Evolutionary conservation across 2,888 invertebrate species (phyloP).

Genomic region (Campoletis raptor): DNA sequence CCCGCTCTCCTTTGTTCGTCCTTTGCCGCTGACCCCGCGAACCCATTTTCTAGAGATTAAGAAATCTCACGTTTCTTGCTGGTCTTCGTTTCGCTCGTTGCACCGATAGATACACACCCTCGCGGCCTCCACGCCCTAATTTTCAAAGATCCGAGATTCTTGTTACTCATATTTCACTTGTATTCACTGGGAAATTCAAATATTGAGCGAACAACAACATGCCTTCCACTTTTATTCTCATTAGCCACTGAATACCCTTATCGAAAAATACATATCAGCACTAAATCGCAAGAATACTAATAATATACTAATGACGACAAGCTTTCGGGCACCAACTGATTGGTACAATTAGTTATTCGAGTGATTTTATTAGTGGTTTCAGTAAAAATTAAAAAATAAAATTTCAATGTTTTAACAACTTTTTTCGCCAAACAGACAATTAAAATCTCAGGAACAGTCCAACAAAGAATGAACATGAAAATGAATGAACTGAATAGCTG

Average conservation of each 20-base stretch:
- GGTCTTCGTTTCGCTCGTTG: constrained; percentile 44
- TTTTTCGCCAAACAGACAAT: no score
- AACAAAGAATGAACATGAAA: no score
- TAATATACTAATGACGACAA: no score
- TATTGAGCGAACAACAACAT: not conserved
- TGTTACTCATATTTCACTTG: constrained; percentile 25
- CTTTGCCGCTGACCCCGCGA: constrained; percentile 36
- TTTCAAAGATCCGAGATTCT: constrained; percentile 55
- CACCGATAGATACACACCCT: constrained; percentile 14
- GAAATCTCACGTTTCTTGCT: constrained; percentile 66
- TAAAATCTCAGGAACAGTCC: no score
- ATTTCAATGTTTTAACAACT: no score
- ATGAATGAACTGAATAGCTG: no score
- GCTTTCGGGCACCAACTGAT: no score
- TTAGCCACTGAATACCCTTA: not conserved
- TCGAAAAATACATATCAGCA: no score
- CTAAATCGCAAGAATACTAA: no score
- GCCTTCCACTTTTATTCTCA: not conserved
- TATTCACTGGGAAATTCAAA: not conserved
- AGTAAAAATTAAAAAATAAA: no score
- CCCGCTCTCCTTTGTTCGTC: constrained; percentile 56
- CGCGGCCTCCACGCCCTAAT: constrained; percentile 39
- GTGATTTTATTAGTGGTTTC: no score
- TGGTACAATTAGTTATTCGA: no score
- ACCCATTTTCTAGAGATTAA: constrained; percentile 67